Base-by-base conservation (phyloP, 2,113 vertebrate genomes). In the Siphamia tubifer region DNA sequence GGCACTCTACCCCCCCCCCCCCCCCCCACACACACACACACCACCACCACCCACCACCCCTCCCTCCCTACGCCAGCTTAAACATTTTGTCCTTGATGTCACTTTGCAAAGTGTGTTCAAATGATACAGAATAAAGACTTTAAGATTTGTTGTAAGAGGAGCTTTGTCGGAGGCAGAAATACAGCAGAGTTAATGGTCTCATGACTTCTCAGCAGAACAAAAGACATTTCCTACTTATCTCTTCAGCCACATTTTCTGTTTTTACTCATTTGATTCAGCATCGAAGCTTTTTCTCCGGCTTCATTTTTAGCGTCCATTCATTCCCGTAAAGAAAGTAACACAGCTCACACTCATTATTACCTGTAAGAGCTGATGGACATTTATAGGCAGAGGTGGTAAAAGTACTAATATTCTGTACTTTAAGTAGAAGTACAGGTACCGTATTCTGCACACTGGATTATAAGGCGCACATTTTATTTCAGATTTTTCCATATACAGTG, bases 31-130 rank as follows among this genome's bases (percentile, higher is more conserved):
- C n/a, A n/a, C n/a, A n/a, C n/a, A n/a, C 92, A 87, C 87, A 92
- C 90, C 92, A 51, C 57, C 93, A 92, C 92, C 42, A 36, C 36
- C 13, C 86, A n/a, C 83, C 92, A 87, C 87, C 92, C 90, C 92
- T 47, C 57, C 93, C 92, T 92, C 42, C 40, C 36, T 11, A 85
- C 83, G 74, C 89, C 83, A 79, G 65, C 87, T 90, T 28, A 81
- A 89, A 91, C 77, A 79, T 88, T 94, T 91, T 90, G 90, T 91
- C 93, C 91, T 96, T 95, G 91, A 78, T 36, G 83, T 92, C 90
- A 79, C 94, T 94, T 94, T 95, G 92, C 91, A 91, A 94, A 92
- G 73, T 90, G 88, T 90, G 83, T 86, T 89, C 73, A 73, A 38
- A 64, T 49, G 61, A 81, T 84, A 60, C 15, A 10, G 49, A 74